Base-by-base conservation (phyloP, 2,888 invertebrate species). In the Lepidocyrtinus sp. region DNA sequence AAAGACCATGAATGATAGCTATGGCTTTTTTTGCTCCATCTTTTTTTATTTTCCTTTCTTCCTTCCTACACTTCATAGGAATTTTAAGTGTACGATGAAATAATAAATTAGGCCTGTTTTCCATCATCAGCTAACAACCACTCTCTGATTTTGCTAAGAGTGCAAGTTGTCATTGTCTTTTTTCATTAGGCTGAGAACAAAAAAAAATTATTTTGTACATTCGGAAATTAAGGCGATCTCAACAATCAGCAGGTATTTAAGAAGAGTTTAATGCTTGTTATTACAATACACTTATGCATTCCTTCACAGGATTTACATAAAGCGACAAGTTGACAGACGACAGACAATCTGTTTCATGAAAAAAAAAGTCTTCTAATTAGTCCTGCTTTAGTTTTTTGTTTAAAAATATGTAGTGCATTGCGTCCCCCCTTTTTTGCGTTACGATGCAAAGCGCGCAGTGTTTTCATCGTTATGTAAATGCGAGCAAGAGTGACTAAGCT, bases 71-170 rank as follows among this genome's bases (percentile, higher is more conserved):
- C 12, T 36, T 5, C 36, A 36, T 5, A 7, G 36, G 36, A 36
- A 36, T 7, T 36, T 36, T 5, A 36, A 36, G 36, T 36, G 5
- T 5, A 36, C 12, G 36, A 36, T 36, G 12, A 36, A 59, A 59
- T 26, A 64, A 72, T 64, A 62, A 64, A 73, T 64, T n/a, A 55
- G 73, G 46, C 26, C 63, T 72, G 72, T 72, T 73, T 64, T 65
- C 25, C 63, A 72, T 63, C 70, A 70, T 59, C 55, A 63, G 63
- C 63, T 36, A 36, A 36, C 36, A 36, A 36, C n/a, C n/a, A n/a
- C n/a, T n/a, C n/a, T n/a, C n/a, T n/a, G n/a, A n/a, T n/a, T n/a
- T n/a, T n/a, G n/a, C n/a, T 36, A 36, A 36, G 12, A 12, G 5
- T 36, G 5, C 12, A 36, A 25, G 50, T 17, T 73, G 73, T 73